Percentiles rank a stretch among this genome's conserved stretches.
phyloP scores from a whole-genome alignment of 2,797 vertebrate species.

The Acanthornis magna region DNA sequence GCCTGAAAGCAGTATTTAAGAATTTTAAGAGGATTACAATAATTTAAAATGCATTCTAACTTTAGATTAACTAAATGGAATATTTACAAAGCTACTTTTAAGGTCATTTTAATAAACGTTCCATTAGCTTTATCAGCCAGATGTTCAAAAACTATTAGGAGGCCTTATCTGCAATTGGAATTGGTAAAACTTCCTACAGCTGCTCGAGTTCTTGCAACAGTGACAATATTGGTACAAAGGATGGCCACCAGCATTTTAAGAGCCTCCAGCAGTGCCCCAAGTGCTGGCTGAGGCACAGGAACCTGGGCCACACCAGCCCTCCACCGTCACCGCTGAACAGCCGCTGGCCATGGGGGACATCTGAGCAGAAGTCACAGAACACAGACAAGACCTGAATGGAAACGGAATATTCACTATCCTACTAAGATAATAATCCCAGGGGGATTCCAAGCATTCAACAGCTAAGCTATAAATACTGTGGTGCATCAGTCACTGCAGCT shows the following conservation, averaged over 20 bases:
- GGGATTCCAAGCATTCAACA: not conserved
- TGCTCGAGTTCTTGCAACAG: not conserved
- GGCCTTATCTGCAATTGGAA: not conserved
- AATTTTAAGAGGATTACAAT: conserved; percentile 54
- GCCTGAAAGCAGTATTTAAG: conserved; percentile 56
- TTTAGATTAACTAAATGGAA: conserved; percentile 37
- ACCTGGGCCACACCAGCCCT: not conserved
- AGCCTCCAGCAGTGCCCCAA: not conserved
- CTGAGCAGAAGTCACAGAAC: not conserved
- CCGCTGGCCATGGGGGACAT: not conserved
- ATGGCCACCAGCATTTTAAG: not conserved
- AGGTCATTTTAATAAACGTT: conserved; percentile 22
- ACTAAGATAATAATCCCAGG: not conserved
- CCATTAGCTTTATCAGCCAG: conserved; percentile 6
- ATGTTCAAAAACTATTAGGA: not conserved
- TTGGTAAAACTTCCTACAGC: not conserved
- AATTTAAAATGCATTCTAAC: conserved; percentile 62
- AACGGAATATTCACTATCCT: not conserved
- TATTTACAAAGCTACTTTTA: conserved; percentile 66
- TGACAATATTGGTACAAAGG: not conserved
- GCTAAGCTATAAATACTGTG: not conserved
- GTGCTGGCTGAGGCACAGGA: not conserved
- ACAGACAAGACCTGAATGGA: not conserved
- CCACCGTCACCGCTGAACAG: fast-evolving
- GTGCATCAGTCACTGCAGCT: not conserved